phyloP scores from a whole-genome alignment of 2,113 vertebrate species.

The Salvelinus sp. region DNA sequence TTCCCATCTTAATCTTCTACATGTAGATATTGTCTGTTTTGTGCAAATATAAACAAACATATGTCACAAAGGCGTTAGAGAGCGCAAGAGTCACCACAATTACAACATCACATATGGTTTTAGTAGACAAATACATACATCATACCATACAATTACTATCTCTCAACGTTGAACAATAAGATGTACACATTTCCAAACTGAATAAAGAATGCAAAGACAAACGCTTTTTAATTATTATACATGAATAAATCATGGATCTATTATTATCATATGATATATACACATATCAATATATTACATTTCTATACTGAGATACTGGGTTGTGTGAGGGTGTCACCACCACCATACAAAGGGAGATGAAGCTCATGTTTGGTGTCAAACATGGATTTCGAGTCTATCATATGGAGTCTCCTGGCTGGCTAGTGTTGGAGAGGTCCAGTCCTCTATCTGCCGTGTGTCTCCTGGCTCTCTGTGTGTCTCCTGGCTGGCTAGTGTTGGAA shows the following conservation, averaged over 20 bases:
- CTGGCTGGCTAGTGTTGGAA: slow-evolving; percentile 65
- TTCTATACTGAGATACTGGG: slow-evolving; percentile 54
- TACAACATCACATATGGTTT: slow-evolving; percentile 59
- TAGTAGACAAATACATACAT: slow-evolving; percentile 52
- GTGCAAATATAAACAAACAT: slow-evolving; percentile 63
- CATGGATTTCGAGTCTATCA: not conserved
- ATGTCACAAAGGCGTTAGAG: slow-evolving; percentile 55
- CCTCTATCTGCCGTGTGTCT: slow-evolving; percentile 64
- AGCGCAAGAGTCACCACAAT: slow-evolving; percentile 38
- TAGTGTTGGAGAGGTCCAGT: not conserved
- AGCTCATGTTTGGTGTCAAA: not conserved
- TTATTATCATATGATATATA: slow-evolving; percentile 68
- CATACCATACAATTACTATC: slow-evolving; percentile 43
- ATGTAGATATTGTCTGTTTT: slow-evolving; percentile 22
- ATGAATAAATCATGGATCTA: slow-evolving; percentile 50
- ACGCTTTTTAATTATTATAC: slow-evolving; percentile 39
- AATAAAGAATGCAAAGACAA: slow-evolving; percentile 61
- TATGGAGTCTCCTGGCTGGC: slow-evolving; percentile 45
- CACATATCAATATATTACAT: slow-evolving; percentile 75
- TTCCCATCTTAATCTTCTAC: slow-evolving; percentile 40
- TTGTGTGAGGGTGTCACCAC: slow-evolving; percentile 4
- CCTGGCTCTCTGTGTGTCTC: slow-evolving; percentile 72
- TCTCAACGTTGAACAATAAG: slow-evolving; percentile 39
- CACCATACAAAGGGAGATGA: not conserved
- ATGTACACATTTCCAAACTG: slow-evolving; percentile 61